Evolutionary conservation across 1,140 invertebrate genomes (phyloP), one percentile per base, ranked within the genome.

Genomic region (Drosophila arawakana): DNA sequence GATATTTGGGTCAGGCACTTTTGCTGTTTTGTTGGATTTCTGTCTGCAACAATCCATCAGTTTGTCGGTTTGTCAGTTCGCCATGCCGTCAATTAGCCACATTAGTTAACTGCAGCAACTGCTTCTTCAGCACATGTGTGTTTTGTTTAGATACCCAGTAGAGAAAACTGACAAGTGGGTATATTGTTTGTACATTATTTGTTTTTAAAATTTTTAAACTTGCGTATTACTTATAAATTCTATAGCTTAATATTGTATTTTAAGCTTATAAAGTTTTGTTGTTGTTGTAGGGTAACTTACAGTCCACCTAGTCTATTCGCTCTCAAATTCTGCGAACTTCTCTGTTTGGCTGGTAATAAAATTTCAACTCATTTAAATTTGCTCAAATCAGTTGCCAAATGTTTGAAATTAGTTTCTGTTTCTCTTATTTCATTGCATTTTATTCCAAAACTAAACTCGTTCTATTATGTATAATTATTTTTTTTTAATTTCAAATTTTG

Each of bases 1-100:
- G 74, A 59, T 76, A 85, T 81, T 85, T 65, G 63, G 81, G 81
- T 81, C 81, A 85, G 58, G 50, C 67, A 70, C 55, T 69, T 66
- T 55, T 62, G 50, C 47, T 82, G 25, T 41, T 41, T 72, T 13
- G 25, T 37, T 80, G 41, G 25, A 30, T 35, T 78, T 39, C 43
- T 55, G 52, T 72, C 57, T 49, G 41, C 41, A 59, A 9, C 52
- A 44, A 52, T 41, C 39, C 54, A 65, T 74, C 72, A 60, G 65
- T 60, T 47, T 6, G 30, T 73, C 70, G 43, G 69, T 66, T 58
- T 49, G 46, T 44, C 63, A 68, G 65, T 60, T 67, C 49, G 65
- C 55, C 71, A 70, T 37, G 62, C 37, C 55, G 46, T 58, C 61
- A 66, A 50, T 63, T 49, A 63, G 47, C 10, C 67, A 62, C 58